Percentiles rank a stretch among this genome's conserved stretches.
These are phyloP conservation scores for Tylochromis polylepis DNA, from an alignment of 2,113 vertebrate species.

Conservation along the genomic window DNA sequence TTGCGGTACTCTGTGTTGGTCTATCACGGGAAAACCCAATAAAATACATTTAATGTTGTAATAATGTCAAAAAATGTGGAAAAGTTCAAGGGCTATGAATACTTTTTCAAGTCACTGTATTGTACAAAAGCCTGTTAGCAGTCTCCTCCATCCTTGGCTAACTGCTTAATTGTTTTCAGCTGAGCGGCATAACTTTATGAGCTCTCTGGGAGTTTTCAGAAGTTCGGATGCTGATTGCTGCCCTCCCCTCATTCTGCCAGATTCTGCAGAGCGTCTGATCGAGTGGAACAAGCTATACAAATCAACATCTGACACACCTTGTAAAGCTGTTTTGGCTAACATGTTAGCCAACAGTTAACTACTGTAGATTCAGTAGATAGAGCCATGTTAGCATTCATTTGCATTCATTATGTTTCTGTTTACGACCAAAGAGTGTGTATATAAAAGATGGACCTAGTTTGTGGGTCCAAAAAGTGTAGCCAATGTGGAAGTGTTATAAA, in stretches of 20 bases:
- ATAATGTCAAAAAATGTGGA: neutral
- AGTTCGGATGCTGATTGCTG: neutral
- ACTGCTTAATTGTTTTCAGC: conserved; percentile 27
- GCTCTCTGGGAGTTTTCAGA: neutral
- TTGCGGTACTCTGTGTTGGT: neutral
- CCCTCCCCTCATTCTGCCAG: neutral
- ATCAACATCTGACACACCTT: neutral
- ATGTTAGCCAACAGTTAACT: neutral
- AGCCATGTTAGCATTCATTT: neutral
- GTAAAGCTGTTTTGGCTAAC: neutral
- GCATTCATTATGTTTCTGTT: neutral
- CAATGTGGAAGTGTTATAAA: neutral
- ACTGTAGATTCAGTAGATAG: neutral
- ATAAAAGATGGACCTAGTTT: neutral
- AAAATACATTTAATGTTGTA: neutral
- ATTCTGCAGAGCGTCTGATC: neutral
- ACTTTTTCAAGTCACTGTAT: neutral
- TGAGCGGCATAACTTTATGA: conserved; percentile 1
- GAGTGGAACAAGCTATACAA: neutral
- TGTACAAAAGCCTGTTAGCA: neutral
- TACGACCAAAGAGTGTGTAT: neutral
- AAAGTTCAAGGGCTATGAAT: neutral
- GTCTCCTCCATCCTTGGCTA: neutral
- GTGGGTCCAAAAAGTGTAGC: neutral
- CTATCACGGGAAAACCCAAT: neutral